Base-by-base conservation (phyloP, 2,888 invertebrate genomes). In the Clusia tigrina region DNA sequence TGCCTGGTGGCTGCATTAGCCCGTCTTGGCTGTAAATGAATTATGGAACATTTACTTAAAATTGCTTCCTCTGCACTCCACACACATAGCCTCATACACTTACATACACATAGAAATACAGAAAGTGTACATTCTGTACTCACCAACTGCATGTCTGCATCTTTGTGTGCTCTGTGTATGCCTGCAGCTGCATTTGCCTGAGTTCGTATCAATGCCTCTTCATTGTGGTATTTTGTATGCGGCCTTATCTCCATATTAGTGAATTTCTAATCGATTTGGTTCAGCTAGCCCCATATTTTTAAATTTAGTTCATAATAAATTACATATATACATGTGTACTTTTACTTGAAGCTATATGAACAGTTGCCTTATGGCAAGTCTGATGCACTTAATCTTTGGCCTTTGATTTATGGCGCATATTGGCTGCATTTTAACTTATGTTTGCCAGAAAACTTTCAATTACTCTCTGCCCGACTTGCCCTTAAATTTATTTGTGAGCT, bases 1-100 rank as follows among this genome's bases (percentile, higher is more conserved):
- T 63, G 23, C 57, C 32, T 25, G 57, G 2, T 54, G 23, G 58
- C 58, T 22, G 48, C 52, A 32, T 60, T 48, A 42, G 20, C 59
- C 53, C 65, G 58, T 48, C 53, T n/a, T 32, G 54, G 62, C 68
- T 67, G 74, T 78, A 80, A 81, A 77, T 79, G 80, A 79, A 77
- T 78, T 78, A 78, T 81, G 77, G 74, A 77, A 78, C 78, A 79
- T 81, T 81, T 78, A 77, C 73, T 72, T 67, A 71, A 74, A 78
- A 77, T 73, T 74, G 74, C 71, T 72, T 72, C 69, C 78, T 71
- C 64, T 48, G 64, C 64, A 67, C 5, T 17, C 17, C 24, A n/a
- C 5, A 23, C 23, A 15, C 23, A 24, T 51, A 12, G 18, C 51
- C 22, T 23, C 20, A 2, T 20, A n/a, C n/a, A n/a, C n/a, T n/a